A percentile compares a stretch with the other conserved stretches of the same genome.
Evolutionary conservation across 2,888 invertebrate species (phyloP).

Genomic region (Tetrapedia diversipes): DNA sequence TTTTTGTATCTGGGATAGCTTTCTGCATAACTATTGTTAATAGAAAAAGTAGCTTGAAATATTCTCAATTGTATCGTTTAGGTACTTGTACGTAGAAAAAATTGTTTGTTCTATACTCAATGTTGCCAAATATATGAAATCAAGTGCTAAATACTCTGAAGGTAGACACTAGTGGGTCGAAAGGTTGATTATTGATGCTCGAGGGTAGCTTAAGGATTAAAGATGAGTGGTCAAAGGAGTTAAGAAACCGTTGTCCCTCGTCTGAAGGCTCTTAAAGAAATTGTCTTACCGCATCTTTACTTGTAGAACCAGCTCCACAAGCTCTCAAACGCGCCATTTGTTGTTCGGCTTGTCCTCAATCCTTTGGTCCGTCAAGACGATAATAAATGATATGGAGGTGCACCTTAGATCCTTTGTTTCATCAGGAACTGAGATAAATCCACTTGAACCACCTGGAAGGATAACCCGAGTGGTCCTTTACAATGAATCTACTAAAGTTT

Average conservation of each 20-base stretch:
- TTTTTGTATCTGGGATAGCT: too few relatives aligned
- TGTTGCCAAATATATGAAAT: slow-evolving; percentile 43
- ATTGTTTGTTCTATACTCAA: background rate
- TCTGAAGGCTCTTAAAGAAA: slow-evolving; percentile 66
- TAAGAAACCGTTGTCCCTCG: slow-evolving; percentile 51
- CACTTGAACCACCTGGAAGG: slow-evolving; percentile 40
- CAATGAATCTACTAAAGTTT: background rate
- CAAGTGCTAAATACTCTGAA: slow-evolving; percentile 50
- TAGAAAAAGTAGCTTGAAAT: background rate
- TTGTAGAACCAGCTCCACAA: slow-evolving; percentile 35
- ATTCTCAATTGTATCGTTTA: background rate
- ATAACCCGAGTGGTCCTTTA: background rate
- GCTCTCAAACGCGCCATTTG: slow-evolving; percentile 61
- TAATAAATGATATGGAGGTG: slow-evolving; percentile 67
- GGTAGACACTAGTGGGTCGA: slow-evolving; percentile 38
- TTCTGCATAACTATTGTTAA: too few relatives aligned
- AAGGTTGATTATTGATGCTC: slow-evolving; percentile 54
- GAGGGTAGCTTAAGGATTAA: slow-evolving; percentile 54
- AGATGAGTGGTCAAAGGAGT: slow-evolving; percentile 65
- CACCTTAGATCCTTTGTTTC: slow-evolving; percentile 47
- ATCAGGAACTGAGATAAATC: slow-evolving; percentile 63
- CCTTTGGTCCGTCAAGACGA: slow-evolving; percentile 53
- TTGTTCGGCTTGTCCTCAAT: slow-evolving; percentile 46
- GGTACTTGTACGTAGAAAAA: background rate
- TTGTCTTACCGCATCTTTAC: slow-evolving; percentile 63